A percentile compares a stretch with the other conserved stretches of the same genome.
These are phyloP conservation scores for Epinotia nisella DNA, from an alignment of 2,888 invertebrate species.

Conservation along the genomic window DNA sequence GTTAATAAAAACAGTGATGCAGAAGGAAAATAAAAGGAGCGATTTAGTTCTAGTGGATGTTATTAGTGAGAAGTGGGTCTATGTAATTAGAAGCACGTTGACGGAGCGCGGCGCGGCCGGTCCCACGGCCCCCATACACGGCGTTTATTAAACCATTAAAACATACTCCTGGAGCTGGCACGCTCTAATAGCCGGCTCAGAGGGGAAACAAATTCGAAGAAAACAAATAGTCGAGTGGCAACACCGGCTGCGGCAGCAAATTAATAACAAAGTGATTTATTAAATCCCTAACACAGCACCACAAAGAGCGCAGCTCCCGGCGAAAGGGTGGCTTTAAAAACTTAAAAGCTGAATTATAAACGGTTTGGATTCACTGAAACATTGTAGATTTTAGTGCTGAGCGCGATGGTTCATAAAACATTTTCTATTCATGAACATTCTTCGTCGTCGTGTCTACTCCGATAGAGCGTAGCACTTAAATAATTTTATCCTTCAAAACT, in stretches of 20 bases:
- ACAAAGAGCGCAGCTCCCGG: conserved; percentile 51
- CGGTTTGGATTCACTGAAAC: conserved; percentile 61
- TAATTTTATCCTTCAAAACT: conserved; percentile 48
- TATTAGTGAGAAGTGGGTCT: conserved; percentile 71
- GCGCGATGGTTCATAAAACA: conserved; percentile 63
- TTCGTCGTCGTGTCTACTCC: conserved; percentile 44
- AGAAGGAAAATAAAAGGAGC: conserved; percentile 64
- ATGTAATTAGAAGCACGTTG: conserved; percentile 75
- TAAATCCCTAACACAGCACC: conserved; percentile 21
- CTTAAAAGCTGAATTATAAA: conserved; percentile 69
- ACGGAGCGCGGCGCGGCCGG: conserved; percentile 59
- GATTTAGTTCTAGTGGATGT: conserved; percentile 61
- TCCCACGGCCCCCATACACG: conserved; percentile 45
- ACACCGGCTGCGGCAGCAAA: conserved; percentile 47
- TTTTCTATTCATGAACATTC: conserved; percentile 59
- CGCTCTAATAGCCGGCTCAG: conserved; percentile 52
- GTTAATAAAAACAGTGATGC: conserved; percentile 47
- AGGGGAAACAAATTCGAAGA: conserved; percentile 51
- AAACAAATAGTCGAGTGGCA: conserved; percentile 59
- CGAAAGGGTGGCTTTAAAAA: conserved; percentile 70
- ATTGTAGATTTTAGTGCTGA: conserved; percentile 64
- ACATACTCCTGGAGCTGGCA: conserved; percentile 53
- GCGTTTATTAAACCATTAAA: conserved; percentile 67
- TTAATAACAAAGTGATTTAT: conserved; percentile 39
- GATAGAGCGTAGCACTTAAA: conserved; percentile 47